Evolutionary conservation across 2,797 vertebrate species (phyloP).

Genomic region (Pseudomugil tenellus): DNA sequence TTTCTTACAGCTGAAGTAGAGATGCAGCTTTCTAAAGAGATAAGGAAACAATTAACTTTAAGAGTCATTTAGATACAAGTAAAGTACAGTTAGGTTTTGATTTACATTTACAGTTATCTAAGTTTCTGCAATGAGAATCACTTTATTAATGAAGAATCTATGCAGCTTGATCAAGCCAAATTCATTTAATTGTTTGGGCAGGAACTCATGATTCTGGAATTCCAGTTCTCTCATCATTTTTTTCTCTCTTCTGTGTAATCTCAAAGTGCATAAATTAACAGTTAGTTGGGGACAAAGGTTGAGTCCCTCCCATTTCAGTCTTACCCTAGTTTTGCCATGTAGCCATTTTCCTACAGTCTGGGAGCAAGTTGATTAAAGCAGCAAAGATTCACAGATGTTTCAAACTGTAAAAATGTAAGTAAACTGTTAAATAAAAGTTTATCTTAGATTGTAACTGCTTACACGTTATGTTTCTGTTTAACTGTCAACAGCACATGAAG

Average conservation of each 20-base stretch:
- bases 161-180: neutral
- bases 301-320: neutral
- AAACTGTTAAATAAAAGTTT: constrained; percentile 1
- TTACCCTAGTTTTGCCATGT: neutral
- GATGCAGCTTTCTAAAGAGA: neutral
- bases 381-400: neutral
- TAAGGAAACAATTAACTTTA: neutral
- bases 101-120: too few species aligned
- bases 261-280: constrained; percentile 29
- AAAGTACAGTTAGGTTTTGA: too few species aligned
- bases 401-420: constrained; percentile 39
- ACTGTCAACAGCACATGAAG: constrained; percentile 17
- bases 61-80: too few species aligned
- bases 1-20: neutral
- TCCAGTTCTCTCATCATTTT: neutral
- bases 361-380: neutral
- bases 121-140: neutral
- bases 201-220: constrained; percentile 11
- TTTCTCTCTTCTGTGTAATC: neutral
- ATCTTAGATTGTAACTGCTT: neutral
- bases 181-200: neutral
- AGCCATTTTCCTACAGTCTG: neutral
- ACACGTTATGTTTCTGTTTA: neutral
- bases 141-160: neutral
- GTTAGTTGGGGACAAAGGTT: constrained; percentile 45